phyloP scores from a whole-genome alignment of 1,140 invertebrate genomes.

The Cherax quadricarinatus region DNA sequence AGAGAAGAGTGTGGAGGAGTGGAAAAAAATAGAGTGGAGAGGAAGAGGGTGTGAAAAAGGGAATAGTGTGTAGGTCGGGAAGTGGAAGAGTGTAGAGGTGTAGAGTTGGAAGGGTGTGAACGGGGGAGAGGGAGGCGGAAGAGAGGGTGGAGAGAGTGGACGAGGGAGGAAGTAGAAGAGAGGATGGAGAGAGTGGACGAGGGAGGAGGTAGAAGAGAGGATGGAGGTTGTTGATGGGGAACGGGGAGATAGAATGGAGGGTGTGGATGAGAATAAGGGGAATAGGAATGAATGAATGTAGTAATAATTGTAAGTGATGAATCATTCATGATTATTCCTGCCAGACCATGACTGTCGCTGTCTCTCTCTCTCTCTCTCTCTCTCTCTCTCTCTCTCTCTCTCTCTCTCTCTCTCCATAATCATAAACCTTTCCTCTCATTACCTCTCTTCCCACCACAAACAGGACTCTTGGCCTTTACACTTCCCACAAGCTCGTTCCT shows the following conservation, averaged over 20 bases:
- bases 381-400: slow-evolving; percentile 44
- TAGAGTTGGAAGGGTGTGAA: neutral
- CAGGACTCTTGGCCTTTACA: no score
- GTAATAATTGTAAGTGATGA: no score
- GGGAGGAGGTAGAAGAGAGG: neutral
- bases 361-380: slow-evolving; percentile 40
- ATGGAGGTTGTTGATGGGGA: neutral
- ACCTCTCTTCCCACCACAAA: no score
- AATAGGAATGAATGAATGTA: no score
- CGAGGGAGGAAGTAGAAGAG: neutral
- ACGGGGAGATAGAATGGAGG: neutral
- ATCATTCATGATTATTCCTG: no score
- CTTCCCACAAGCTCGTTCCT: no score
- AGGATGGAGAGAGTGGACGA: no score
- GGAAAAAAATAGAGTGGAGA: no score
- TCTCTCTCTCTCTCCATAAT: neutral
- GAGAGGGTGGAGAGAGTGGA: neutral
- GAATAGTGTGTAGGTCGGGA: neutral
- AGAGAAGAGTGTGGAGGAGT: no score
- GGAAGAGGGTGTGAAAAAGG: neutral
- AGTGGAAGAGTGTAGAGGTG: neutral
- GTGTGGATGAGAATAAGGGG: no score
- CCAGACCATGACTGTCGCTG: neutral
- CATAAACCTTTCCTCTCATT: no score
- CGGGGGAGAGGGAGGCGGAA: neutral